phyloP scores from a whole-genome alignment of 2,888 invertebrate species.

The Synergus laeviventris region DNA sequence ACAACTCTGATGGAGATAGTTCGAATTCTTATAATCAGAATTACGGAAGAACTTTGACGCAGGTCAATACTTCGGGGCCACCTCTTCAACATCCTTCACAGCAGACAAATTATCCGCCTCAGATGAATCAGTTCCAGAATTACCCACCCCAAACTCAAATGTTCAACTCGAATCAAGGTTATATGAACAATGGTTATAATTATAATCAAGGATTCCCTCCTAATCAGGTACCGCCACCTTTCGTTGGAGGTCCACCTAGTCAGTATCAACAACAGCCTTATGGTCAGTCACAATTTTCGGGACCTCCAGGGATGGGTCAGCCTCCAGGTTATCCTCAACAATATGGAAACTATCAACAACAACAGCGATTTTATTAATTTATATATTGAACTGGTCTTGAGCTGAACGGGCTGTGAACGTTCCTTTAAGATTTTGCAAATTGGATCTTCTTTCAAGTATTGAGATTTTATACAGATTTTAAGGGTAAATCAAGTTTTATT shows the following conservation, averaged over 20 bases:
- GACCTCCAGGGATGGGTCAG: slow-evolving; percentile 55
- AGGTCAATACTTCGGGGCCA: slow-evolving; percentile 29
- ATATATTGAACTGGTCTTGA: not conserved
- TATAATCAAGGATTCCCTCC: slow-evolving; percentile 64
- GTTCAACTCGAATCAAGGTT: slow-evolving; percentile 61
- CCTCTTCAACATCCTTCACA: slow-evolving; percentile 50
- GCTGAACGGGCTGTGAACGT: slow-evolving; percentile 23
- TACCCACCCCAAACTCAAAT: slow-evolving; percentile 59
- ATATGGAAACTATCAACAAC: slow-evolving; percentile 69
- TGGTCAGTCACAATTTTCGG: slow-evolving; percentile 62
- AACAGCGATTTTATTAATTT: slow-evolving; percentile 70
- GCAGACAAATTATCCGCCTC: slow-evolving; percentile 53
- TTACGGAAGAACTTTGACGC: slow-evolving; percentile 54
- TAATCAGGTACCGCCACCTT: slow-evolving; percentile 60
- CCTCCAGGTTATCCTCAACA: slow-evolving; percentile 63
- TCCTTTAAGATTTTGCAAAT: slow-evolving; percentile 5
- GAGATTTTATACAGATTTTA: not conserved
- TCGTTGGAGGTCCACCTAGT: slow-evolving; percentile 54
- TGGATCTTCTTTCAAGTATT: not conserved
- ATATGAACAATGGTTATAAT: slow-evolving; percentile 71
- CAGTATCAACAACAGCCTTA: slow-evolving; percentile 60
- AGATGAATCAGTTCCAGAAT: slow-evolving; percentile 63
- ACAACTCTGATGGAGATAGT: slow-evolving; percentile 11
- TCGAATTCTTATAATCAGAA: slow-evolving; percentile 59
- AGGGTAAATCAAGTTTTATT: too few species aligned